phyloP scores from a whole-genome alignment of 2,797 vertebrate species.

The Neostethus bicornis region DNA sequence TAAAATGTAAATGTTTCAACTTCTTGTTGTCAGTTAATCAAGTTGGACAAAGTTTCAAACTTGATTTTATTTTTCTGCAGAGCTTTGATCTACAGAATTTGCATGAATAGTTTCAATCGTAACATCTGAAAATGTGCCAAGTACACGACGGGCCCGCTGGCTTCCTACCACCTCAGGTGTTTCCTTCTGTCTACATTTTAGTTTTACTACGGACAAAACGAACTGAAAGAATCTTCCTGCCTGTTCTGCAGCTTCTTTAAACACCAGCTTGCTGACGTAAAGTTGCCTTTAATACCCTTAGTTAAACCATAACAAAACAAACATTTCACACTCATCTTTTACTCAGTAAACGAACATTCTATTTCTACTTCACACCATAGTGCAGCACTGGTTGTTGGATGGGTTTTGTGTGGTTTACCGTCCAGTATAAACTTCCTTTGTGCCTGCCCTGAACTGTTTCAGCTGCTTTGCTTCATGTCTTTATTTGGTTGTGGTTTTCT shows the following conservation, averaged over 20 bases:
- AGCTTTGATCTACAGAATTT: too few species aligned
- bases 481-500: constrained; percentile 55
- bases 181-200: constrained; percentile 8
- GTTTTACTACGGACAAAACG: constrained; percentile 10
- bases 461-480: constrained; percentile 38
- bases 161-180: neutral
- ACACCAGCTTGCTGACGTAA: constrained; percentile 38
- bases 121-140: too few species aligned
- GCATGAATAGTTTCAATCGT: too few species aligned
- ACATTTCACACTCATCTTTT: constrained; percentile 16
- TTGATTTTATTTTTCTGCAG: too few species aligned
- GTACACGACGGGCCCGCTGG: too few species aligned
- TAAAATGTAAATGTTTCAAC: too few species aligned
- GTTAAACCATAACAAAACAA: constrained; percentile 31
- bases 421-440: constrained; percentile 30
- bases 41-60: too few species aligned
- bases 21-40: too few species aligned
- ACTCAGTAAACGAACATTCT: constrained; percentile 17
- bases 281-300: constrained; percentile 41
- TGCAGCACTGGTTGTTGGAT: neutral
- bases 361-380: constrained; percentile 12
- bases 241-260: constrained; percentile 37
- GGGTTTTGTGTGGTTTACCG: constrained; percentile 27
- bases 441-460: constrained; percentile 21
- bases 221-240: constrained; percentile 22